Percentiles rank a stretch among this genome's conserved stretches.
phyloP scores from a whole-genome alignment of 2,888 invertebrate genomes.

The Chrysolina americana region DNA sequence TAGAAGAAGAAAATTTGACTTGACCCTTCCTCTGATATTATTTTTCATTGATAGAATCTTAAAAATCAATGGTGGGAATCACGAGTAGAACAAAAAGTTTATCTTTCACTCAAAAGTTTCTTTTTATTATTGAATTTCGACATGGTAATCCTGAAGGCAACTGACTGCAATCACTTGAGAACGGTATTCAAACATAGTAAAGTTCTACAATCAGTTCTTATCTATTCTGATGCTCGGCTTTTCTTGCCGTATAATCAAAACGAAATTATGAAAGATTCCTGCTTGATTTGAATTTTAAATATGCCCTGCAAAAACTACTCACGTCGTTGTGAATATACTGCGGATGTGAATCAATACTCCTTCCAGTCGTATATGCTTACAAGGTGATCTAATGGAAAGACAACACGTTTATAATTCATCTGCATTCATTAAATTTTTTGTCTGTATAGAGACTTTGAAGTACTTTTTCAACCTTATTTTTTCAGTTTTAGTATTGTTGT shows the following conservation, averaged over 20 bases:
- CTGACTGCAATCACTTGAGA: background rate
- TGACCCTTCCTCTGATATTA: too few relatives aligned
- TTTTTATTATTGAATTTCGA: too few relatives aligned
- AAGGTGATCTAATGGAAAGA: background rate
- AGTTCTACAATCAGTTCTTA: background rate
- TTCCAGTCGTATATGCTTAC: background rate
- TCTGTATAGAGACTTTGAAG: too few relatives aligned
- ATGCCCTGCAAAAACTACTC: background rate
- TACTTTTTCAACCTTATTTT: too few relatives aligned
- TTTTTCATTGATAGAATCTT: too few relatives aligned
- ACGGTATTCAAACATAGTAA: background rate
- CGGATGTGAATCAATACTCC: slow-evolving; percentile 2
- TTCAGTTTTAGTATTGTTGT: too few relatives aligned
- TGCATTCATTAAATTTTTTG: too few relatives aligned
- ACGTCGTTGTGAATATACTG: slow-evolving; percentile 1
- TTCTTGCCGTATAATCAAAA: background rate
- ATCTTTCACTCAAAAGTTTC: too few relatives aligned
- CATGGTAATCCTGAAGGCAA: too few relatives aligned
- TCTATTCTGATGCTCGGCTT: background rate
- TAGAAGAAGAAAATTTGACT: too few relatives aligned
- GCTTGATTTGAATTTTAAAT: slow-evolving; percentile 9
- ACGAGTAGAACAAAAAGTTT: too few relatives aligned
- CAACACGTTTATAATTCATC: background rate
- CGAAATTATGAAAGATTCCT: background rate
- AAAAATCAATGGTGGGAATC: too few relatives aligned